Conservation (phyloP, 1,140 invertebrate genomes). For the Drosophila jambulina region DNA sequence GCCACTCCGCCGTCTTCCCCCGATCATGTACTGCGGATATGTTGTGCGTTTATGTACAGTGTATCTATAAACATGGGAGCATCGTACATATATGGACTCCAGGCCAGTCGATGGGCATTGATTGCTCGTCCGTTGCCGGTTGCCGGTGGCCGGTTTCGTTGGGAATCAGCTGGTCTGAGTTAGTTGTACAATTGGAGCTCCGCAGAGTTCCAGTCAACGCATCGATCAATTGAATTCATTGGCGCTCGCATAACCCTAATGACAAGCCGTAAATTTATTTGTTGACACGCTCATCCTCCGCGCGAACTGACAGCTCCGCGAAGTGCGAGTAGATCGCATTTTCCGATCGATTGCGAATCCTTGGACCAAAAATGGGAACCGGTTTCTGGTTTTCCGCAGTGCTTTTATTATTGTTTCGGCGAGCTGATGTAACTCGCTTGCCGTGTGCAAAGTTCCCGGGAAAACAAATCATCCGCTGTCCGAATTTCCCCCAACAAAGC, state of each 20-base stretch:
- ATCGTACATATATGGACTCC: conserved; percentile 12
- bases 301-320: conserved; percentile 35
- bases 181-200: conserved; percentile 62
- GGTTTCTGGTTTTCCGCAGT: conserved; percentile 26
- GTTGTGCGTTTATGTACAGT: conserved; percentile 21
- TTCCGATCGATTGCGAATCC: conserved; percentile 25
- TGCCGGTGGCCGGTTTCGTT: conserved; percentile 63
- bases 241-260: conserved; percentile 28
- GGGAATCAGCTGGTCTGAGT: conserved; percentile 76
- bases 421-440: conserved; percentile 58
- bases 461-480: conserved; percentile 57
- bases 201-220: conserved; percentile 23
- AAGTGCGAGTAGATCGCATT: conserved; percentile 26
- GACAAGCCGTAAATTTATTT: conserved; percentile 67
- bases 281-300: conserved; percentile 52
- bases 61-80: conserved; percentile 15
- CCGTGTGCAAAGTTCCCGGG: conserved; percentile 54
- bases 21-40: conserved; percentile 1
- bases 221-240: conserved; percentile 72
- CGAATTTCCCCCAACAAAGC: conserved; percentile 41
- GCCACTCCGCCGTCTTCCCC: background rate
- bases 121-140: conserved; percentile 49
- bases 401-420: conserved; percentile 29
- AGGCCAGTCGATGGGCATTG: conserved; percentile 37
- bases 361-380: conserved; percentile 35